Evolutionary conservation across 2,888 invertebrate species (phyloP).

Genomic region (Agrochola circellaris): DNA sequence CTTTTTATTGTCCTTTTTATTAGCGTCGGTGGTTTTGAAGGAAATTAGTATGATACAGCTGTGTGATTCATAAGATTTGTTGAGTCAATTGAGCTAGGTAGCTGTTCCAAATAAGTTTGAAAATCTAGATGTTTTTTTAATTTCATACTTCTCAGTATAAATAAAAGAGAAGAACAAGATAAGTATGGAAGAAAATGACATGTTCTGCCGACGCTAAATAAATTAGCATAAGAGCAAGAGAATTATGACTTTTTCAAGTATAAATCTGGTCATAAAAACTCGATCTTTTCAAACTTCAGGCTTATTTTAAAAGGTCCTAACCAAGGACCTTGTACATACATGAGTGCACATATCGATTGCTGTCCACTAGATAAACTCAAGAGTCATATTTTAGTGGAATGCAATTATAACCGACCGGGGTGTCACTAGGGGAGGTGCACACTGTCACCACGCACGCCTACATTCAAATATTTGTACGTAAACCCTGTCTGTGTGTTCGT

Average conservation of each 20-base stretch:
- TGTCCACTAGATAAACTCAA: conserved; percentile 78
- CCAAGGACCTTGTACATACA: conserved; percentile 9
- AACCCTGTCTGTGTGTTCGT: conserved; percentile 69
- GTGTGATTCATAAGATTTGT: conserved; percentile 22
- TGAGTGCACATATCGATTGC: conserved; percentile 60
- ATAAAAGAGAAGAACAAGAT: too few species aligned
- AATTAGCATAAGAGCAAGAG: neutral
- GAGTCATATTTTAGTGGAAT: conserved; percentile 89
- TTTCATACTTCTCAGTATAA: too few species aligned
- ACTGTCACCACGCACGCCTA: conserved; percentile 76
- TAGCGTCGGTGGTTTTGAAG: conserved; percentile 43
- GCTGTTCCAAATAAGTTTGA: neutral
- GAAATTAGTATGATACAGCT: conserved; percentile 11
- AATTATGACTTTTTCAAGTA: neutral
- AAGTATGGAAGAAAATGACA: neutral
- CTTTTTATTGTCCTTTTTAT: conserved; percentile 50
- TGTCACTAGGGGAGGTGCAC: conserved; percentile 80
- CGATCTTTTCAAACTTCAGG: neutral
- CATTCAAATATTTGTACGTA: conserved; percentile 81
- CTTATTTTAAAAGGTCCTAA: neutral
- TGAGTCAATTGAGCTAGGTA: neutral
- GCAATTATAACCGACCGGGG: conserved; percentile 86
- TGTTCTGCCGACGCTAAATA: neutral
- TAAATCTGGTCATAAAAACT: neutral
- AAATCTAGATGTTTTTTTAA: too few species aligned